Evolutionary conservation across 2,888 invertebrate genomes (phyloP).

Genomic region (Strigamia maritima): DNA sequence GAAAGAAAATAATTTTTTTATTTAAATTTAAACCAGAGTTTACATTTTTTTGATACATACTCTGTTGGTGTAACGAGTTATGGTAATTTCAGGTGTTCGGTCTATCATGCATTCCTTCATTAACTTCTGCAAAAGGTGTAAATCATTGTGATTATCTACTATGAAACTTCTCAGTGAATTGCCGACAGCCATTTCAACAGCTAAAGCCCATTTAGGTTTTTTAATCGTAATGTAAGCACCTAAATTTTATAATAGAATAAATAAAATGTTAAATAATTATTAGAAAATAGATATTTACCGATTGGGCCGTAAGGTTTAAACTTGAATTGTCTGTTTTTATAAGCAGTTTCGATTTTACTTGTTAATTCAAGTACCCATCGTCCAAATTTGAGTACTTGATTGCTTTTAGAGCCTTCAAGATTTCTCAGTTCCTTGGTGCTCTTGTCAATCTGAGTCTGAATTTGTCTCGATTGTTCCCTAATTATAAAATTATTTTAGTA

Average conservation of each 20-base stretch:
- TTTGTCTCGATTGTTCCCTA: background rate
- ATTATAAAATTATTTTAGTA: too few species aligned
- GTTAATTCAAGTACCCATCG: conserved; percentile 62
- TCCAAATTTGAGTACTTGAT: conserved; percentile 62
- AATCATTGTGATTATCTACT: background rate
- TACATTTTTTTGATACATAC: background rate
- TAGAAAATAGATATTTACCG: conserved; percentile 57
- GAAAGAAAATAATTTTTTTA: too few species aligned
- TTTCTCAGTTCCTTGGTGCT: conserved; percentile 46
- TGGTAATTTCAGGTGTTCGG: background rate
- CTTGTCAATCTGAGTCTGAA: conserved; percentile 44
- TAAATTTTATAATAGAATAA: conserved; percentile 44
- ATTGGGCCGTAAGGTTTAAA: conserved; percentile 76
- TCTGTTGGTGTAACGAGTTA: background rate
- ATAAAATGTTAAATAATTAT: background rate
- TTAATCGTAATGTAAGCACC: background rate
- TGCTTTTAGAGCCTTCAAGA: conserved; percentile 49
- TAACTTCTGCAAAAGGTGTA: background rate
- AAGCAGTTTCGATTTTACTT: conserved; percentile 57
- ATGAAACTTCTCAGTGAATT: background rate
- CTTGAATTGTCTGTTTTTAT: conserved; percentile 59
- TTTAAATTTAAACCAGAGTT: background rate
- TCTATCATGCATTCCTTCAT: background rate
- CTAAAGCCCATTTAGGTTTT: background rate
- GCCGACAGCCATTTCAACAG: background rate